Evolutionary conservation across 2,113 vertebrate genomes (phyloP), one percentile per base, ranked within the genome.

Genomic region (Chinchilla lanigera): DNA sequence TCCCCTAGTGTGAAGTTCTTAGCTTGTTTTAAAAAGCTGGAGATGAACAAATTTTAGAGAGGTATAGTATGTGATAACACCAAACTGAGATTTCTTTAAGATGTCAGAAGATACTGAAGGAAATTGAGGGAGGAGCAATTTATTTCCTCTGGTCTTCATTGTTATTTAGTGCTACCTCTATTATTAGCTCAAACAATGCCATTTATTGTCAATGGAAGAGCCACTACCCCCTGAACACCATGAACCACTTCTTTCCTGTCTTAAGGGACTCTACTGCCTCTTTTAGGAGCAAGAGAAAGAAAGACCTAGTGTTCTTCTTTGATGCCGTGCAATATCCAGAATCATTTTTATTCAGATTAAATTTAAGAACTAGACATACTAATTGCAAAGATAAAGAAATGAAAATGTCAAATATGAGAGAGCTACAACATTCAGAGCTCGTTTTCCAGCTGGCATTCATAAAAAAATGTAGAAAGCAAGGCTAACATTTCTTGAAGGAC

Each of bases 401-500:
- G n/a, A 75, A 84, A 90, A 26, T 73, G 5, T 81, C 80, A 96
- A 92, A 87, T n/a, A 90, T n/a, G 26, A 84, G 77, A 69, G 24
- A 90, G 9, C 33, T 71, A 9, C n/a, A 85, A 69, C 3, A 35
- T 81, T 35, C 44, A 52, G 19, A 85, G 60, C 14, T 60, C 54
- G 5, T 35, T 78, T 86, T 93, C 67, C 20, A 65, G 69, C n/a
- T 83, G 58, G 22, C 20, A 44, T 63, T 96, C 30, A 50, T 26
- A 50, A 77, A 88, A 92, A 96, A 61, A 67, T 65, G 19, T 7
- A 78, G 47, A 56, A 87, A 50, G 60, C 44, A 50, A 90, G 38
- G 52, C 60, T 87, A 84, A 78, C 41, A 47, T 87, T 84, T 86
- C 80, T 90, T 47, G 60, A 86, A 96, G 94, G 81, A 71, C n/a